Evolutionary conservation across 2,888 invertebrate species (phyloP).

Genomic region (Mimumesa dahlbomi): DNA sequence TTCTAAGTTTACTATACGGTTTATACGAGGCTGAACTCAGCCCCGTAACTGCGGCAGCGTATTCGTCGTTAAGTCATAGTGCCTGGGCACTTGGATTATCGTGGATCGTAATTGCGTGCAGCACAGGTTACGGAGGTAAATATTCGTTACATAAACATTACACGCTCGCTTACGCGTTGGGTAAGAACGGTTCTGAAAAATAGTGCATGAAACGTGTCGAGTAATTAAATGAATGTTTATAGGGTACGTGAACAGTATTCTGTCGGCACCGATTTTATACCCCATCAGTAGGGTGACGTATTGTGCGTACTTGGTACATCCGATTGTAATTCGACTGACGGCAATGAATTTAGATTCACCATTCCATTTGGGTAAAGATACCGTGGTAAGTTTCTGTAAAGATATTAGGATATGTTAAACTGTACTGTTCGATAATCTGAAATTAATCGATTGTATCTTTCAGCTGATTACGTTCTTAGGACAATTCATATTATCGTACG

Average conservation of each 20-base stretch:
- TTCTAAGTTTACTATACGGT: constrained; percentile 89
- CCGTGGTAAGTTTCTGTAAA: constrained; percentile 83
- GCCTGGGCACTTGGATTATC: constrained; percentile 91
- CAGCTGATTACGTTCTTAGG: constrained; percentile 91
- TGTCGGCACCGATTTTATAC: constrained; percentile 89
- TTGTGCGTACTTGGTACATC: constrained; percentile 92
- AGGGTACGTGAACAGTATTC: constrained; percentile 85
- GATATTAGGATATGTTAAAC: not conserved
- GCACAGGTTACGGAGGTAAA: constrained; percentile 90
- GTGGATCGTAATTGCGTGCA: constrained; percentile 93
- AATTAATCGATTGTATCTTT: constrained; percentile 48
- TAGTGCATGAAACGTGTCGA: not conserved
- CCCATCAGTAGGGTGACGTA: constrained; percentile 93
- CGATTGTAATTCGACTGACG: constrained; percentile 89
- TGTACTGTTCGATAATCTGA: not conserved
- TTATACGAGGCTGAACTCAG: constrained; percentile 87
- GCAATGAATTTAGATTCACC: constrained; percentile 92
- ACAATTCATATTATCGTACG: constrained; percentile 89
- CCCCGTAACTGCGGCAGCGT: constrained; percentile 87
- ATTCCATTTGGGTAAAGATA: constrained; percentile 89
- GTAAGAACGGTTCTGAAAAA: too few species aligned
- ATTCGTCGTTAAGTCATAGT: constrained; percentile 91
- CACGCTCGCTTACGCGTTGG: too few species aligned
- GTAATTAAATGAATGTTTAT: constrained; percentile 40
- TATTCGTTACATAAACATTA: not conserved